Evolutionary conservation across 2,797 vertebrate species (phyloP).

Genomic region (Sphenopsis melanotis): DNA sequence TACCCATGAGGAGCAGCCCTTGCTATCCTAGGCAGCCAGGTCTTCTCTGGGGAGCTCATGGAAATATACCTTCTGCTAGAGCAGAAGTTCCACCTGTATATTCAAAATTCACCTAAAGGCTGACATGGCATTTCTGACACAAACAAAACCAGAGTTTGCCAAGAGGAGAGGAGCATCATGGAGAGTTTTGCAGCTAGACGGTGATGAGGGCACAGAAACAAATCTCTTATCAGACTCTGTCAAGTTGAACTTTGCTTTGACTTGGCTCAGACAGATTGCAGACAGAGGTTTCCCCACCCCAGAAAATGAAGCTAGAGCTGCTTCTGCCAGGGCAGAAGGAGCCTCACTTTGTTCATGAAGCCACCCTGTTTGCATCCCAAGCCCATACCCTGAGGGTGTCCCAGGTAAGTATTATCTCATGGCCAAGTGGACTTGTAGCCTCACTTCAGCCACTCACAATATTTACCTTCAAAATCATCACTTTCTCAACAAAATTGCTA

Average conservation of each 20-base stretch:
- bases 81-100: neutral
- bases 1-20: neutral
- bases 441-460: neutral
- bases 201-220: neutral
- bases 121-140: neutral
- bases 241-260: neutral
- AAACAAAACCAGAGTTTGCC: neutral
- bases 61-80: neutral
- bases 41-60: neutral
- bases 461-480: neutral
- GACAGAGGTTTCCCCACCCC: fast-evolving
- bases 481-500: neutral
- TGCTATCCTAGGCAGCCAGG: neutral
- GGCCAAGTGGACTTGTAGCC: neutral
- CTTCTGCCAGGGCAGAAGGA: neutral
- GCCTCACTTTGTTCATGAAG: neutral
- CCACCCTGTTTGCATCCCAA: neutral
- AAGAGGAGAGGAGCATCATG: neutral
- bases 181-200: neutral
- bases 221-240: neutral
- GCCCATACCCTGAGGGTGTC: neutral
- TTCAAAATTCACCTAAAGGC: neutral
- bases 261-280: neutral
- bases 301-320: neutral
- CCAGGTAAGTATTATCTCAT: neutral